These are phyloP conservation scores for Tonatia bakeri DNA, from an alignment of 2,113 vertebrate species.

Conservation along the genomic window DNA sequence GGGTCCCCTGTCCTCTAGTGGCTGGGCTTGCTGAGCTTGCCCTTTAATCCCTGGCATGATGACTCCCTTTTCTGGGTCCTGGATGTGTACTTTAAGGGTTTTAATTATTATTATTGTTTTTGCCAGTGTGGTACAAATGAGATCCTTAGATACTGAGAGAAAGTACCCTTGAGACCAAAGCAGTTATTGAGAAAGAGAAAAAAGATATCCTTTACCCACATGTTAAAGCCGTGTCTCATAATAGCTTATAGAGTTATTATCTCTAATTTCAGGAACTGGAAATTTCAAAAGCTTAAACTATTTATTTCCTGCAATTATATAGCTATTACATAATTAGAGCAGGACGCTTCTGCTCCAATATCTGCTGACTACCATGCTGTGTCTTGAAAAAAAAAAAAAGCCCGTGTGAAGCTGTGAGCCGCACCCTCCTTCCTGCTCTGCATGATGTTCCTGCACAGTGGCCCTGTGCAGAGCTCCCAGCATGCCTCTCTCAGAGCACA, in stretches of 20 bases:
- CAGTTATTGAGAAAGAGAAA: not conserved
- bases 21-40: not conserved
- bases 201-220: not conserved
- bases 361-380: not conserved
- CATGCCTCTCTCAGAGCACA: not conserved
- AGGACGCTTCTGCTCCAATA: not conserved
- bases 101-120: not conserved
- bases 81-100: not conserved
- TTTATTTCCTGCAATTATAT: not conserved
- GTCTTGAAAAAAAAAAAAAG: not conserved
- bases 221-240: not conserved
- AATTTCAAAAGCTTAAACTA: not conserved
- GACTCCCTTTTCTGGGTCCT: not conserved
- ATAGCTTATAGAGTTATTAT: not conserved
- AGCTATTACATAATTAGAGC: not conserved
- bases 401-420: not conserved
- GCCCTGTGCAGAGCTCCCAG: not conserved
- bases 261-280: not conserved
- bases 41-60: not conserved
- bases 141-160: not conserved
- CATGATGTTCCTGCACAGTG: not conserved
- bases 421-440: rapidly evolving
- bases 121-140: not conserved
- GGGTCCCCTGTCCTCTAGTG: not conserved
- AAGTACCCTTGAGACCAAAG: not conserved